phyloP scores from a whole-genome alignment of 2,888 invertebrate genomes.

The Imbricaverruca yamaguchii region DNA sequence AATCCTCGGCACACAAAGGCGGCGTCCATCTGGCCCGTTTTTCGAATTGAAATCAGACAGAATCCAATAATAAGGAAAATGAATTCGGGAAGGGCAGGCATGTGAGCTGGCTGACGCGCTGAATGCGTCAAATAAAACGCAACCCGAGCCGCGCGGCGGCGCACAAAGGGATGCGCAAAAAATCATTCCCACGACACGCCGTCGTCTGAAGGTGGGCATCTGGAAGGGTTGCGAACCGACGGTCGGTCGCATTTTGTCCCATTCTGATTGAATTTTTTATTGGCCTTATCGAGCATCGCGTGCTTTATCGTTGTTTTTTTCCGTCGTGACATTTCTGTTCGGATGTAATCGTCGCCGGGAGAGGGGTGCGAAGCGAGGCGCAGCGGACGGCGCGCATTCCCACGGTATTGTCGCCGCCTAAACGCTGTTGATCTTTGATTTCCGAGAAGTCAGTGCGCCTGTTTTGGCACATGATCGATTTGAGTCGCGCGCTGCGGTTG shows the following conservation, averaged over 20 bases:
- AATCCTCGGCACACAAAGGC: neutral
- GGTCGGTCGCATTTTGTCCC: neutral
- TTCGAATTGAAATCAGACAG: slow-evolving; percentile 16
- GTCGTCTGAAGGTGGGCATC: neutral
- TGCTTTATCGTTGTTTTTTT: slow-evolving; percentile 13
- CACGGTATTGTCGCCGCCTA: slow-evolving; percentile 8
- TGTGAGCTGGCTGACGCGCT: neutral
- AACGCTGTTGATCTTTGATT: slow-evolving; percentile 21
- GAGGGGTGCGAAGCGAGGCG: neutral
- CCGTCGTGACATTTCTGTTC: neutral
- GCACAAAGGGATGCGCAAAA: slow-evolving; percentile 20
- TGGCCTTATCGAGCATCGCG: slow-evolving; percentile 9
- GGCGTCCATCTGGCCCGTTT: slow-evolving; percentile 9
- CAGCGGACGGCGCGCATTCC: neutral
- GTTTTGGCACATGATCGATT: slow-evolving; percentile 10
- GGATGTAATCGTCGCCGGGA: neutral
- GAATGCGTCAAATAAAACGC: slow-evolving; percentile 11
- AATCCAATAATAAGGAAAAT: slow-evolving; percentile 20
- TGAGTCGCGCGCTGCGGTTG: neutral
- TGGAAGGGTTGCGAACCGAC: slow-evolving; percentile 1
- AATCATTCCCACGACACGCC: slow-evolving; percentile 2
- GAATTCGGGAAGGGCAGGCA: slow-evolving; percentile 6
- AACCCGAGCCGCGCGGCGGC: neutral
- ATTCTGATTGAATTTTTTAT: slow-evolving; percentile 21
- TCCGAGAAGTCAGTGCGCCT: slow-evolving; percentile 11